Base-by-base conservation (phyloP, 2,113 vertebrate species). In the Paramisgurnus dabryanus region DNA sequence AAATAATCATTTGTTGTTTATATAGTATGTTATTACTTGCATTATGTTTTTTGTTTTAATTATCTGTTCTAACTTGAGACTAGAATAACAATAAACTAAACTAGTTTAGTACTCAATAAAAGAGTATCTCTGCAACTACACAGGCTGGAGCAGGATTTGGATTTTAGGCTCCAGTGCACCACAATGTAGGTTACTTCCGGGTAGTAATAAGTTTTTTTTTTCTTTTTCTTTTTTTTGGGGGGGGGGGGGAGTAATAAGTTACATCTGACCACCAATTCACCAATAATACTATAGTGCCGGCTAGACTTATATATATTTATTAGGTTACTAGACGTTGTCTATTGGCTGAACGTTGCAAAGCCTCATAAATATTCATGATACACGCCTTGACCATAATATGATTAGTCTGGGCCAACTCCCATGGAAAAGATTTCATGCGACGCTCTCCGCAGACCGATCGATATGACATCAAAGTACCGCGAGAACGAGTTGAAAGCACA, bases 101-200 rank as follows among this genome's bases (percentile, higher is more conserved):
- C 49, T 13, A 27, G 7, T 22, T 69, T 50, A 50, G 53, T 61
- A 47, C 1, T 47, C 22, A 67, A n/a, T 70, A 69, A 22, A 82
- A 73, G 8, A 7, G 63, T 34, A 39, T 65, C 74, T 84, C 87
- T 86, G 82, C 83, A 85, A 88, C 66, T 76, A 84, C 87, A 87
- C 91, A 91, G 87, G 90, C 90, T 87, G 82, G 69, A 73, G 90
- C 90, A 90, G 89, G 90, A 92, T 85, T 75, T 90, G 90, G 90
- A 92, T 90, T 92, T 90, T 82, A 76, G 79, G 87, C 87, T 86
- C 61, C 73, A 82, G 75, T 69, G 82, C 87, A 85, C 80, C 68
- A 80, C 72, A 75, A 80, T 81, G 81, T 85, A 60, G 83, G 61
- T 77, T 77, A 77, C 61, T 87, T 88, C 77, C 79, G 53, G 73